A percentile compares a stretch with the other conserved stretches of the same genome.
Evolutionary conservation across 2,797 vertebrate genomes (phyloP).

Genomic region (Clarias pachynema): DNA sequence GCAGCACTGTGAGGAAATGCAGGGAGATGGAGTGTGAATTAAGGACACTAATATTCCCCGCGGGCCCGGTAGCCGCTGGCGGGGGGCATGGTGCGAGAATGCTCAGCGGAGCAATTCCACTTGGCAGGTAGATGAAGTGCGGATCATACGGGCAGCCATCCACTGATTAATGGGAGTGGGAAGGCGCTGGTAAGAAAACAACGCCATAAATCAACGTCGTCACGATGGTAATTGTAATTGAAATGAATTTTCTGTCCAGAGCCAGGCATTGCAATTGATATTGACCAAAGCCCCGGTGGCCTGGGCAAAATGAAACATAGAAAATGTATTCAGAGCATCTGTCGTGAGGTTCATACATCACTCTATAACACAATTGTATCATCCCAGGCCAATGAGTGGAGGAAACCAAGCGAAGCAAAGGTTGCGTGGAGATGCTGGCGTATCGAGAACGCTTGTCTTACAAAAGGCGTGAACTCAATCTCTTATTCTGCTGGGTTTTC

Average conservation of each 20-base stretch:
- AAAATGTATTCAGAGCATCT: conserved; percentile 55
- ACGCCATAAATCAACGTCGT: conserved; percentile 74
- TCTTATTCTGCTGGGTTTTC: neutral
- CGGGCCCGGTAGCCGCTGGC: conserved; percentile 47
- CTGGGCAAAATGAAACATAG: conserved; percentile 64
- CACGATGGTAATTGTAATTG: conserved; percentile 79
- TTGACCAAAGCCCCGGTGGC: conserved; percentile 68
- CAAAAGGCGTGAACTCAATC: conserved; percentile 6
- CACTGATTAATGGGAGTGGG: conserved; percentile 73
- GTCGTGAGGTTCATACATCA: conserved; percentile 62
- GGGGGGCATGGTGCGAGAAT: conserved; percentile 62
- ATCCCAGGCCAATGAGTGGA: conserved; percentile 45
- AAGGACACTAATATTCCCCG: conserved; percentile 63
- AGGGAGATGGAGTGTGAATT: conserved; percentile 60
- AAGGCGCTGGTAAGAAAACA: conserved; percentile 72
- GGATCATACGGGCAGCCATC: conserved; percentile 66
- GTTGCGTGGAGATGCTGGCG: conserved; percentile 29
- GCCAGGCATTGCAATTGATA: conserved; percentile 70
- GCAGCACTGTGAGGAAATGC: conserved; percentile 51
- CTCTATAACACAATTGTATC: conserved; percentile 51
- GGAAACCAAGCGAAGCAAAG: conserved; percentile 30
- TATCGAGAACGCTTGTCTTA: conserved; percentile 25
- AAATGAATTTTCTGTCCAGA: conserved; percentile 75
- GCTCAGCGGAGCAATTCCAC: conserved; percentile 63
- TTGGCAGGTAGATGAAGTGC: conserved; percentile 78